Conservation (phyloP, 2,888 invertebrate genomes). For the Pandemis cinnamomeana region DNA sequence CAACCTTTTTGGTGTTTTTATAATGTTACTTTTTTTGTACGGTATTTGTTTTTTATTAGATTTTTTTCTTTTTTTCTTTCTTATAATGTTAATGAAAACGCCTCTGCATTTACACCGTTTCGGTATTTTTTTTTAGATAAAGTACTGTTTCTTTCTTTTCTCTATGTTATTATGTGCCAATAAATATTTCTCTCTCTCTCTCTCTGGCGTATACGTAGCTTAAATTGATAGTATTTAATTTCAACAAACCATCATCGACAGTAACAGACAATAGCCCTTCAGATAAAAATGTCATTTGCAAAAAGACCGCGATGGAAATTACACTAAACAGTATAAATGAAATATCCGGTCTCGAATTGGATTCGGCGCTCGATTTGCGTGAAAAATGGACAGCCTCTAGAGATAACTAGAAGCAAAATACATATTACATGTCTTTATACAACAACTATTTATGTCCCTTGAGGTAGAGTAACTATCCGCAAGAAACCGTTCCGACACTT, state of each 20-base stretch:
- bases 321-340: conserved; percentile 25
- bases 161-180: no score
- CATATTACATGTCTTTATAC: not conserved
- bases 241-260: not conserved
- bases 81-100: no score
- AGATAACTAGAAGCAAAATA: conserved; percentile 5
- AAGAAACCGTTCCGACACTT: no score
- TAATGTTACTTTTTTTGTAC: no score
- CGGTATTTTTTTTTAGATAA: no score
- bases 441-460: not conserved
- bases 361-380: conserved; percentile 19
- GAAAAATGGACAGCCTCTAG: conserved; percentile 7
- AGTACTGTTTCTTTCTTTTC: no score
- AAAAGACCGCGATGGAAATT: conserved; percentile 27
- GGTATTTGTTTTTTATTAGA: no score
- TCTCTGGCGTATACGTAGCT: no score
- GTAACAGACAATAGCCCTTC: not conserved
- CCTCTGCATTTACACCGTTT: no score
- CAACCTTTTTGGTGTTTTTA: no score
- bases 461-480: not conserved
- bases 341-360: conserved; percentile 32
- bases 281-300: conserved; percentile 16
- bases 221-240: not conserved
- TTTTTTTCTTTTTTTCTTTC: no score
- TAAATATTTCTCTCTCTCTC: no score